Conservation (phyloP, 2,888 invertebrate genomes). For the Lissocephala sabroskyi region DNA sequence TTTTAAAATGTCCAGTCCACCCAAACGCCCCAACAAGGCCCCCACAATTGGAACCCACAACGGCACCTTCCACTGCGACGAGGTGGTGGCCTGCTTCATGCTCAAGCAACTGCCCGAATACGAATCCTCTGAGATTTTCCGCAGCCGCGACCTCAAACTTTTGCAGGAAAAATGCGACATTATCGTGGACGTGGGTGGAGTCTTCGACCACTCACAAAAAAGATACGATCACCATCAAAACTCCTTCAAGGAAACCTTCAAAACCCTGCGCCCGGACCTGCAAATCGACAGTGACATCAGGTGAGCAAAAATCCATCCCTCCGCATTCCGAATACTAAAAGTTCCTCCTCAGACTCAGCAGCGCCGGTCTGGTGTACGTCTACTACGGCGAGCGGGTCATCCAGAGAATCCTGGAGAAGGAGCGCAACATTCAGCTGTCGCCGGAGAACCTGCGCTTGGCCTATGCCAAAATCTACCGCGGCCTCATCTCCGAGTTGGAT, state of each 20-base stretch:
- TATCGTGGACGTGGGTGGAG: conserved; percentile 95
- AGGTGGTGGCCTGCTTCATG: conserved; percentile 89
- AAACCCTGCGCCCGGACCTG: conserved; percentile 77
- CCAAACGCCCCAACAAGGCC: conserved; percentile 31
- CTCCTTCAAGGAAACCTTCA: conserved; percentile 80
- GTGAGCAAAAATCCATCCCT: conserved; percentile 53
- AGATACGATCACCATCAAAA: conserved; percentile 97
- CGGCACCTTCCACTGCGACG: conserved; percentile 69
- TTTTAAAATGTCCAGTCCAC: conserved; percentile 11
- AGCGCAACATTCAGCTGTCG: conserved; percentile 71
- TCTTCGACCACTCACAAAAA: conserved; percentile 82
- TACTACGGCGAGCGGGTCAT: conserved; percentile 91
- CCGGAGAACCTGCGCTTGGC: conserved; percentile 75
- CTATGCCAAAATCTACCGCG: conserved; percentile 85
- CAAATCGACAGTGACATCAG: conserved; percentile 77
- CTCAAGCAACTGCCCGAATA: conserved; percentile 86
- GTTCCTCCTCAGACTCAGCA: conserved; percentile 91
- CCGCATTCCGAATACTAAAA: too few species aligned
- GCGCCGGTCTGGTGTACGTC: conserved; percentile 93
- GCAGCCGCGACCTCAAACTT: conserved; percentile 77
- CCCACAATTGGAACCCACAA: conserved; percentile 66
- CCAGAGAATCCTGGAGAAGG: conserved; percentile 74
- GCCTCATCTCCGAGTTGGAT: conserved; percentile 94
- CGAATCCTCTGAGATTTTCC: conserved; percentile 84
- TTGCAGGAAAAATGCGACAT: conserved; percentile 87